A percentile compares a stretch with the other conserved stretches of the same genome.
These are phyloP conservation scores for Lithobates sylvaticus DNA, from an alignment of 2,797 vertebrate genomes.

Conservation along the genomic window DNA sequence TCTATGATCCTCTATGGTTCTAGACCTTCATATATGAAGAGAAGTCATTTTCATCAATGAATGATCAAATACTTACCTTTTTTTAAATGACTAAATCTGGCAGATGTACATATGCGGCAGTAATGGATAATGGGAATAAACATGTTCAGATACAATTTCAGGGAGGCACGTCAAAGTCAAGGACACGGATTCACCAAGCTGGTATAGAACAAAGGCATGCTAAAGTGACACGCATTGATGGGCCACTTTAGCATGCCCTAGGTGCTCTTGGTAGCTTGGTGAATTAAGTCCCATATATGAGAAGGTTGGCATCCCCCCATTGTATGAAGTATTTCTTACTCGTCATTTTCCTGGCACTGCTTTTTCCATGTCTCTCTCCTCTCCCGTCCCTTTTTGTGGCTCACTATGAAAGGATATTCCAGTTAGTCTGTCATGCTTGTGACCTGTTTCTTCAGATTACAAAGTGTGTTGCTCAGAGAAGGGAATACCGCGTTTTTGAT, in stretches of 20 bases:
- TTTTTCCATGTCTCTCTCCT: conserved; percentile 27
- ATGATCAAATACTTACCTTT: too few relatives aligned
- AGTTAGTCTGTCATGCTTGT: conserved; percentile 60
- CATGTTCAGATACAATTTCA: not conserved
- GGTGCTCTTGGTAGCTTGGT: too few relatives aligned
- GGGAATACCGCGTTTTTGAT: conserved; percentile 86
- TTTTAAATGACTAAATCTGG: too few relatives aligned
- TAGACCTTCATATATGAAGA: too few relatives aligned
- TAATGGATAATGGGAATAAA: not conserved
- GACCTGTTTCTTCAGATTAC: conserved; percentile 82
- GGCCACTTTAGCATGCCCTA: too few relatives aligned
- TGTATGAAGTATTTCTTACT: conserved; percentile 14
- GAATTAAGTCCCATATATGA: not conserved
- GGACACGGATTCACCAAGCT: too few relatives aligned
- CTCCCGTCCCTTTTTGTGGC: conserved; percentile 21
- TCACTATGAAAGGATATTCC: conserved; percentile 16
- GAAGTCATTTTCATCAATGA: too few relatives aligned
- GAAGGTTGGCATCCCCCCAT: not conserved
- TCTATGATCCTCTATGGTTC: too few relatives aligned
- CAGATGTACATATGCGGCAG: too few relatives aligned
- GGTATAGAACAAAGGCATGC: too few relatives aligned
- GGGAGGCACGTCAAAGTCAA: conserved; percentile 2
- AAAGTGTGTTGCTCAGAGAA: conserved; percentile 88
- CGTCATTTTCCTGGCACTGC: conserved; percentile 6
- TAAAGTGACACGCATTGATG: too few relatives aligned